Conservation (phyloP, 2,113 vertebrate species). For the Perca schrenkii region DNA sequence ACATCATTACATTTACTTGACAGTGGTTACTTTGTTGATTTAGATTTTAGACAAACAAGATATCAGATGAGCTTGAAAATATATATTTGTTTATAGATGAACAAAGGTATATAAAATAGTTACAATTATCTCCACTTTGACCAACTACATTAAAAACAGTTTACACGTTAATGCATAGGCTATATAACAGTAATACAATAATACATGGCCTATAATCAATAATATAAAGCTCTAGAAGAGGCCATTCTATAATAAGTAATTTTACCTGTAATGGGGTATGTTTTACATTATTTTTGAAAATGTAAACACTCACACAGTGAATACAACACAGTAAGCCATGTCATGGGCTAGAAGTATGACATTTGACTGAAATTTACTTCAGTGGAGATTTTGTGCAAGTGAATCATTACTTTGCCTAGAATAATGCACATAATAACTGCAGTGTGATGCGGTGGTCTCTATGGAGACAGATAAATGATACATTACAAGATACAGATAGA, state of each 20-base stretch:
- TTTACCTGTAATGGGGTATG: not conserved
- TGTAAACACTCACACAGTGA: not conserved
- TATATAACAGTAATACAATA: not conserved
- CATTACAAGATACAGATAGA: constrained; percentile 28
- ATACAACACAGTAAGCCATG: constrained; percentile 14
- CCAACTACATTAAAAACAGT: not conserved
- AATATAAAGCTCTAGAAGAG: not conserved
- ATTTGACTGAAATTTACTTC: constrained; percentile 35
- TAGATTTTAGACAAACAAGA: not conserved
- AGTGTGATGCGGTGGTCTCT: constrained; percentile 28
- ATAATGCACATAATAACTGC: constrained; percentile 23
- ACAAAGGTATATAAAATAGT: not conserved
- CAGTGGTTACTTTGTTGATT: not conserved
- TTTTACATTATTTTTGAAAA: not conserved
- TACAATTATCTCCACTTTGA: not conserved
- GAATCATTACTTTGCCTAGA: constrained; percentile 24
- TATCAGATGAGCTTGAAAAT: too few relatives aligned
- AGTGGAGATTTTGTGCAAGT: constrained; percentile 10
- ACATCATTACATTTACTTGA: not conserved
- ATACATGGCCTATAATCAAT: not conserved
- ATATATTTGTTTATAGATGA: not conserved
- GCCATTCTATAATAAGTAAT: not conserved
- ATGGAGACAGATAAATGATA: constrained; percentile 43
- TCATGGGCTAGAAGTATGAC: constrained; percentile 6
- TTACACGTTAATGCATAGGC: not conserved